phyloP scores from a whole-genome alignment of 1,140 invertebrate species.

The Drosophila erecta region DNA sequence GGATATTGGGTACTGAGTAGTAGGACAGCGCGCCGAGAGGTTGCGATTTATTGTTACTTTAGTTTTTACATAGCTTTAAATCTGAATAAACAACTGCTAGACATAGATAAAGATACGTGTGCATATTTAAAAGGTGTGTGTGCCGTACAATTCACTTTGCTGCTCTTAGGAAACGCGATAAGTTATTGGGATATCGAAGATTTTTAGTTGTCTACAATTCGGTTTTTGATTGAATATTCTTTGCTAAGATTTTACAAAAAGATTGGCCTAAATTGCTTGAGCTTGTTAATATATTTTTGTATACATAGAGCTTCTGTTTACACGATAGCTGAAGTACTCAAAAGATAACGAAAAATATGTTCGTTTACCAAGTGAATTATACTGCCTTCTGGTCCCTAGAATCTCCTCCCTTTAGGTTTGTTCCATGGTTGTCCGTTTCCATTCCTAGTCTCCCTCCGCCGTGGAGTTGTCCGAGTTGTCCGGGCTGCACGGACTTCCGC shows the following conservation, averaged over 20 bases:
- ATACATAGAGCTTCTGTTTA: not conserved
- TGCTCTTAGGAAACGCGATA: not conserved
- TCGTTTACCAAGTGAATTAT: conserved; percentile 7
- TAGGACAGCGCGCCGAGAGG: conserved; percentile 43
- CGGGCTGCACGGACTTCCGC: conserved; percentile 67
- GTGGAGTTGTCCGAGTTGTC: conserved; percentile 68
- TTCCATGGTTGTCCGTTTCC: not conserved
- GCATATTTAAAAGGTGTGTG: conserved; percentile 14
- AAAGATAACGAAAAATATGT: too few species aligned
- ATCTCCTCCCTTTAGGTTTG: not conserved
- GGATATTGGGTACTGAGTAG: not conserved
- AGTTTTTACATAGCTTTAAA: conserved; percentile 36
- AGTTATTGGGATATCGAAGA: not conserved
- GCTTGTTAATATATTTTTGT: not conserved
- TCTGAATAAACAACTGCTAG: conserved; percentile 72
- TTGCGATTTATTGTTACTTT: conserved; percentile 51
- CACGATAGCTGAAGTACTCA: not conserved
- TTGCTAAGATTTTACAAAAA: not conserved
- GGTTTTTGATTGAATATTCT: not conserved
- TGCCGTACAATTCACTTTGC: conserved; percentile 5
- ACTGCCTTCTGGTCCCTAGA: conserved; percentile 56
- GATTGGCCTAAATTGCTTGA: not conserved
- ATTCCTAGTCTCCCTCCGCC: conserved; percentile 51
- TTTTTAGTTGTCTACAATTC: not conserved
- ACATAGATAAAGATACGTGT: conserved; percentile 48